phyloP scores from a whole-genome alignment of 2,113 vertebrate species.

The Prunella fulvescens region DNA sequence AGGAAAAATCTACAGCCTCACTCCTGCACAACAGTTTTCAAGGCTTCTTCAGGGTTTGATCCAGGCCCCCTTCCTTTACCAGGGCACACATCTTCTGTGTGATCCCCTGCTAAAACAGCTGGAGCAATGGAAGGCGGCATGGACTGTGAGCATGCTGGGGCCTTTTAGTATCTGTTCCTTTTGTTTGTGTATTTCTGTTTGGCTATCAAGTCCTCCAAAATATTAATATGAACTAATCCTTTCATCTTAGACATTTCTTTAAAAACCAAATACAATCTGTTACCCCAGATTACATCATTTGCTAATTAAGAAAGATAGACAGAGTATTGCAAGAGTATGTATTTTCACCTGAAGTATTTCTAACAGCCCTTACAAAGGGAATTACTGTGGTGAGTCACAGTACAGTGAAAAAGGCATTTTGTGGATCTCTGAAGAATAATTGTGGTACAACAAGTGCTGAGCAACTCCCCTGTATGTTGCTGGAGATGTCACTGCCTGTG shows the following conservation, averaged over 20 bases:
- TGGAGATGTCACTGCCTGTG: not conserved
- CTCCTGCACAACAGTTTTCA: not conserved
- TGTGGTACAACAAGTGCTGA: not conserved
- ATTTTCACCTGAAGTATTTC: not conserved
- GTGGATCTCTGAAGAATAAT: not conserved
- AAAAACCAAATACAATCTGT: not conserved
- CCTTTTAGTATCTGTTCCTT: not conserved
- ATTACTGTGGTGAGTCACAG: not conserved
- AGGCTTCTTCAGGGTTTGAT: not conserved
- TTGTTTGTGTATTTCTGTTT: not conserved
- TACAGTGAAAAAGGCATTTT: not conserved
- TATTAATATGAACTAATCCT: not conserved
- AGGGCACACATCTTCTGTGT: not conserved
- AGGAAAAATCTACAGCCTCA: not conserved
- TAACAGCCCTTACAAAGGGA: not conserved
- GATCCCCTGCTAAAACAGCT: rapidly evolving
- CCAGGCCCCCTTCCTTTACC: not conserved
- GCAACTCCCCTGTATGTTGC: not conserved
- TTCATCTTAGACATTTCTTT: not conserved
- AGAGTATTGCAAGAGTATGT: not conserved
- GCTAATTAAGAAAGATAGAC: not conserved
- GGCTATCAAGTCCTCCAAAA: not conserved
- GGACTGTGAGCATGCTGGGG: not conserved
- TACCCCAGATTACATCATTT: not conserved
- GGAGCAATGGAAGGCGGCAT: not conserved